These are phyloP conservation scores for Melinopterus prodromus DNA, from an alignment of 2,888 invertebrate genomes.

Conservation along the genomic window DNA sequence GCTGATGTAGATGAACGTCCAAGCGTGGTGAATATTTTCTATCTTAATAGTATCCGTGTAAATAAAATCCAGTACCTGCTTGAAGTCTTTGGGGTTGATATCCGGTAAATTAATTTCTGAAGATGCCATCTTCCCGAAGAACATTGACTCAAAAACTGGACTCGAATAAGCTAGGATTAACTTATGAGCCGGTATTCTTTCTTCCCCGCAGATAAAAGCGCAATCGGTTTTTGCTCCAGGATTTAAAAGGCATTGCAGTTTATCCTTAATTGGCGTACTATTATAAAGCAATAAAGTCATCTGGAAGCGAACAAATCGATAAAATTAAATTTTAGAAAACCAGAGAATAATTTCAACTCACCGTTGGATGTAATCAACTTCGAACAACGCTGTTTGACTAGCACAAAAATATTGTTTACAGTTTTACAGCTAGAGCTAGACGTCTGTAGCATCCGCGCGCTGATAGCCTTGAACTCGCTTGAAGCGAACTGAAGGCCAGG, in stretches of 20 bases:
- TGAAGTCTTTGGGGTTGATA: conserved; percentile 68
- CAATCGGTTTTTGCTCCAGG: conserved; percentile 62
- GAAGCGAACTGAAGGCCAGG: conserved; percentile 15
- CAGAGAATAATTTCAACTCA: conserved; percentile 8
- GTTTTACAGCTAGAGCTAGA: not conserved
- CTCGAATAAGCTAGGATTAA: conserved; percentile 71
- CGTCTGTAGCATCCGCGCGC: conserved; percentile 11
- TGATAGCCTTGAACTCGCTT: conserved; percentile 23
- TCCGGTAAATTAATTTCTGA: conserved; percentile 65
- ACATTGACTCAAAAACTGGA: conserved; percentile 75
- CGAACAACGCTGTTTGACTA: conserved; percentile 20
- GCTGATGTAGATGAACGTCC: conserved; percentile 70
- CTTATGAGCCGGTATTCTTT: conserved; percentile 67
- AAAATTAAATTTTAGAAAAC: not conserved
- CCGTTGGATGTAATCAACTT: conserved; percentile 25
- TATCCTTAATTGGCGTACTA: conserved; percentile 38
- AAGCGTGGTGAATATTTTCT: conserved; percentile 66
- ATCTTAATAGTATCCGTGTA: conserved; percentile 69
- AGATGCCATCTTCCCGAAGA: conserved; percentile 68
- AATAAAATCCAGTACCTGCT: conserved; percentile 68
- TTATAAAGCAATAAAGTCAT: conserved; percentile 36
- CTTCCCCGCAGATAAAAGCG: conserved; percentile 64
- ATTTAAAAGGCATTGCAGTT: conserved; percentile 39
- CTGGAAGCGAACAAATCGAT: conserved; percentile 36
- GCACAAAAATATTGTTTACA: conserved; percentile 17